Base-by-base conservation (phyloP, 2,113 vertebrate species). In the Piaya cayana region DNA sequence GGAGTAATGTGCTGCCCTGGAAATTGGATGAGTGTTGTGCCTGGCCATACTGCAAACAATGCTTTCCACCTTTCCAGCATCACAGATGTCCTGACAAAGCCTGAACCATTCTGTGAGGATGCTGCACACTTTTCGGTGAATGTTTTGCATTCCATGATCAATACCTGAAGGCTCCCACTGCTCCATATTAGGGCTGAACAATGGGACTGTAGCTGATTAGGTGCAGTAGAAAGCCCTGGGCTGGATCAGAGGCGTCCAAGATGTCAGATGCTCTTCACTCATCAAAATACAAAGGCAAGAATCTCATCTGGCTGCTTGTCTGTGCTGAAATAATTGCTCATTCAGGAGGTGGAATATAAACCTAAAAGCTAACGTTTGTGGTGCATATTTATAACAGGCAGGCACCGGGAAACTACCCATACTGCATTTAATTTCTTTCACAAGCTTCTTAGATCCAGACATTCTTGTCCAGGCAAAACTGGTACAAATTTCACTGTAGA, bases 311-410 rank as follows among this genome's bases (percentile, higher is more conserved):
- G 39, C 71, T 83, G 55, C 82, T 88, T 86, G 82, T 59, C 71
- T 88, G 47, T 83, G 52, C 68, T 83, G 92, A 91, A 95, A 92
- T 91, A 95, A 94, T 94, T 63, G 68, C 72, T 95, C 65, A 60
- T 85, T 95, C 63, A 80, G 68, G 60, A 96, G 78, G 52, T 77
- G 68, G 71, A 92, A 94, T 93, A 77, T 90, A 88, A 95, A 50
- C 59, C 59, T 91, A 74, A 95, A 95, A 95, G 70, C 78, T 89
- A 88, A 94, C 55, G 69, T 90, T 87, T 93, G 74, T 69, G 29
- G 70, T 70, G 68, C 69, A 52, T 72, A 74, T 90, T 92, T 94
- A 67, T 92, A 94, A 94, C 45, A 58, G 53, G 19, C 50, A 65
- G 75, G 74, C 86, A 69, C 58, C 85, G 56, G 45, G 68, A 91